Conservation (phyloP, 2,888 invertebrate species). For the Drosophila buzzatii region DNA sequence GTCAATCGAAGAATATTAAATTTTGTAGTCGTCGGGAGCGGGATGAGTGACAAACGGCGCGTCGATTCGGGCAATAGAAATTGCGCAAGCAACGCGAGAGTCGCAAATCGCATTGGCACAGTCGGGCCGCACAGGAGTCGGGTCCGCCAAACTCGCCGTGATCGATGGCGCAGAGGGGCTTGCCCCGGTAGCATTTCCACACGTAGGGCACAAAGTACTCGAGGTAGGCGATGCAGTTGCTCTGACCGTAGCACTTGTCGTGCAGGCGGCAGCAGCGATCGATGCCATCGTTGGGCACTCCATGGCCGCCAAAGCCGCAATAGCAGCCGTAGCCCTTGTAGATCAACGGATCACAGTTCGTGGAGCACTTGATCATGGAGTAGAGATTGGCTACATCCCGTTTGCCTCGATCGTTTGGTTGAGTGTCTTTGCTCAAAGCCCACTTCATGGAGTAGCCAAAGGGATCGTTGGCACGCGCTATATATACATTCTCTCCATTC, state of each 20-base stretch:
- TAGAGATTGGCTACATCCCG: constrained; percentile 92
- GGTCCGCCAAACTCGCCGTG: constrained; percentile 87
- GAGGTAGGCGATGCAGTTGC: constrained; percentile 91
- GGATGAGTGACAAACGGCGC: constrained; percentile 91
- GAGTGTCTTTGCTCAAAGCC: constrained; percentile 64
- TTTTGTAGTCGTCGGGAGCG: constrained; percentile 91
- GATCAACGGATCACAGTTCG: constrained; percentile 92
- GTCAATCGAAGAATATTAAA: constrained; percentile 85
- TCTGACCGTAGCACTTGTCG: constrained; percentile 93
- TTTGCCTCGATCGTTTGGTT: constrained; percentile 87
- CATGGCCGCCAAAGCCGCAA: constrained; percentile 94
- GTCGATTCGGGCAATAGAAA: constrained; percentile 90
- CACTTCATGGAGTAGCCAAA: constrained; percentile 85
- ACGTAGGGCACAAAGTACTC: constrained; percentile 95
- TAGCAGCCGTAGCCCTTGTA: constrained; percentile 96
- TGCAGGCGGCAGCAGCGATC: constrained; percentile 93
- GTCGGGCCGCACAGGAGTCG: constrained; percentile 90
- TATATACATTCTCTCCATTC: constrained; percentile 75
- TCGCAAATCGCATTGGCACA: constrained; percentile 93
- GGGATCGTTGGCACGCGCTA: constrained; percentile 84
- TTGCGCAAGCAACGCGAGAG: constrained; percentile 92
- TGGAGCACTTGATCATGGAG: constrained; percentile 94
- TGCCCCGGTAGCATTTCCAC: constrained; percentile 93
- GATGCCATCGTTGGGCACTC: constrained; percentile 92
- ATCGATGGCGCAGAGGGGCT: constrained; percentile 89